Percentiles rank a stretch among this genome's conserved stretches.
Evolutionary conservation across 2,888 invertebrate species (phyloP).

Genomic region (Sepioteuthis lessoniana): DNA sequence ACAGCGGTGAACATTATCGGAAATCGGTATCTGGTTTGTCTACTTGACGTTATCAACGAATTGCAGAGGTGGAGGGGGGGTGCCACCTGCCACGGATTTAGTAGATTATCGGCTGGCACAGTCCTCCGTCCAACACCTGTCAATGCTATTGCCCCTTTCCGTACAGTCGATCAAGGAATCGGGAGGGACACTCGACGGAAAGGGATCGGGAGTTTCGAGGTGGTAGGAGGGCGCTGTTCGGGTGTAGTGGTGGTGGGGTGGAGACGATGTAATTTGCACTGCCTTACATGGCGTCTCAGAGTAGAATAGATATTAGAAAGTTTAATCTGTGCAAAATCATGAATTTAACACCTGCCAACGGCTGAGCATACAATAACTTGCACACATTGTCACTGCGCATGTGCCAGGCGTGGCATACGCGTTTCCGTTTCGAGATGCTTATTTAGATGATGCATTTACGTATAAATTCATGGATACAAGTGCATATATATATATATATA

Average conservation of each 20-base stretch:
- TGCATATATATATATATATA: background rate
- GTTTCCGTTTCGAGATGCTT: background rate
- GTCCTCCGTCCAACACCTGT: background rate
- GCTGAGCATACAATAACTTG: background rate
- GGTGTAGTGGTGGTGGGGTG: too few species aligned
- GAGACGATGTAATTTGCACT: background rate
- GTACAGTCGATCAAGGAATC: background rate
- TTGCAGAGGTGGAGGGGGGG: background rate
- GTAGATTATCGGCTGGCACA: background rate
- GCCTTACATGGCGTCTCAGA: background rate
- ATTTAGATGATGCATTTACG: background rate
- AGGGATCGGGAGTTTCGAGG: background rate
- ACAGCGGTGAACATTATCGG: background rate
- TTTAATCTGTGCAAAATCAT: background rate
- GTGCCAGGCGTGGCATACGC: background rate
- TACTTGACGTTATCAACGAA: conserved; percentile 13
- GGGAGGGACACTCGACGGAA: too few species aligned
- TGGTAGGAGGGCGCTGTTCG: background rate
- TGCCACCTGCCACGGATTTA: background rate
- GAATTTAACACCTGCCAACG: background rate
- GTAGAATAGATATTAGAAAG: background rate
- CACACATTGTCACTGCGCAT: background rate
- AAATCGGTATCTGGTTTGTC: conserved; percentile 10
- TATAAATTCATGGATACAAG: background rate
- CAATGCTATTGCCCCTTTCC: background rate